These are phyloP conservation scores for Lasioglossum morio DNA, from an alignment of 2,888 invertebrate genomes.

Conservation along the genomic window DNA sequence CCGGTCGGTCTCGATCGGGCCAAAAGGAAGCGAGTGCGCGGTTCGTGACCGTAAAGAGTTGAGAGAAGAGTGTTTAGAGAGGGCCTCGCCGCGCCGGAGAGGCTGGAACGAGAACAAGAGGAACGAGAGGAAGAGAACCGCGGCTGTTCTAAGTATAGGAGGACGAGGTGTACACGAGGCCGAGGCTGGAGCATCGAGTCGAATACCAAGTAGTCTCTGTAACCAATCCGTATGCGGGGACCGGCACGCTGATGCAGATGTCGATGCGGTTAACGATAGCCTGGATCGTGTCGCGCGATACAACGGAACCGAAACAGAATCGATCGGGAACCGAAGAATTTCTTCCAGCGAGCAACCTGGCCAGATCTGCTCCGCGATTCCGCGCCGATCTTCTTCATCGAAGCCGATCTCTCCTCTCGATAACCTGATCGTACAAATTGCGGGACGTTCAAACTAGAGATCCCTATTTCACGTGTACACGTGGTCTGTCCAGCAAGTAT, in stretches of 20 bases:
- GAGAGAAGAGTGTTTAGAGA: background rate
- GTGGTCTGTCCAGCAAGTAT: too few relatives aligned
- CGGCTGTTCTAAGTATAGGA: constrained; percentile 70
- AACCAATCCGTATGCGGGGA: constrained; percentile 40
- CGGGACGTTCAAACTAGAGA: background rate
- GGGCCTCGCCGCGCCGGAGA: background rate
- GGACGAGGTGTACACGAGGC: constrained; percentile 36
- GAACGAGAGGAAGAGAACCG: constrained; percentile 50
- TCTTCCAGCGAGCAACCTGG: background rate
- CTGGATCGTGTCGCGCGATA: constrained; percentile 12
- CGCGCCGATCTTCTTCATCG: background rate
- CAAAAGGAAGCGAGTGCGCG: constrained; percentile 24
- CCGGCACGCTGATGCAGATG: constrained; percentile 47
- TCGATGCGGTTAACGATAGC: constrained; percentile 51
- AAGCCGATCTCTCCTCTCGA: background rate
- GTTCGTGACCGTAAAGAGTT: background rate
- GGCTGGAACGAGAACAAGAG: constrained; percentile 41
- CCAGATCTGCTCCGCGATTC: background rate
- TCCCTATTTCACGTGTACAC: too few relatives aligned
- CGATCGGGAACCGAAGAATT: constrained; percentile 14
- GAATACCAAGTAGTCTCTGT: constrained; percentile 48
- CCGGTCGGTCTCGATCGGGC: background rate
- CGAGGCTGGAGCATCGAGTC: constrained; percentile 45
- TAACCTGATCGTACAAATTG: background rate
- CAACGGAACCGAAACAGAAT: constrained; percentile 16